Evolutionary conservation across 2,113 vertebrate species (phyloP).

Genomic region (Platanista minor): DNA sequence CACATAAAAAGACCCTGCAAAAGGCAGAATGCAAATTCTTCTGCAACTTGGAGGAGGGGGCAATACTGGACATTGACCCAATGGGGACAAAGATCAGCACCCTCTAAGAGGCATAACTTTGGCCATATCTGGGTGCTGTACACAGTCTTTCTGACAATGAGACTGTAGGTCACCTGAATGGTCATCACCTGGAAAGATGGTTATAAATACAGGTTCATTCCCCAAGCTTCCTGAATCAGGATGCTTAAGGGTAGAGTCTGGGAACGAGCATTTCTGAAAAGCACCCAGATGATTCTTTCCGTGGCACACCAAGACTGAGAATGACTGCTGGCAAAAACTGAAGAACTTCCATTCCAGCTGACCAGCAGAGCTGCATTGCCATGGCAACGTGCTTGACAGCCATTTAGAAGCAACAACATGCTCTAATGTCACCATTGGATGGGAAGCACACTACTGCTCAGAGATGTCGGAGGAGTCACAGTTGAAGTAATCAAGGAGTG

Average conservation of each 20-base stretch:
- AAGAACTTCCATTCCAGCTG: slow-evolving; percentile 54
- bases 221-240: slow-evolving; percentile 18
- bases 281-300: background rate
- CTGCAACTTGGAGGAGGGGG: background rate
- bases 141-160: background rate
- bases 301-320: slow-evolving; percentile 4
- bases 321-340: background rate
- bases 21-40: slow-evolving; percentile 22
- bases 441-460: slow-evolving; percentile 4
- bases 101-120: background rate
- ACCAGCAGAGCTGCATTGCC: slow-evolving; percentile 39
- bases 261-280: slow-evolving; percentile 27
- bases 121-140: background rate
- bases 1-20: slow-evolving; percentile 8
- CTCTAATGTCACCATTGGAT: slow-evolving; percentile 46
- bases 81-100: background rate
- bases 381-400: slow-evolving; percentile 51
- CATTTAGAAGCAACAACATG: slow-evolving; percentile 53
- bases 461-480: background rate
- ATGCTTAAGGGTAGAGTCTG: background rate
- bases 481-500: slow-evolving; percentile 34
- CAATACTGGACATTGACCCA: background rate
- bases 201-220: background rate
- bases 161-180: background rate
- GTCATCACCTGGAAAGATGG: background rate